phyloP scores from a whole-genome alignment of 2,888 invertebrate genomes.

The Eurois occulta region DNA sequence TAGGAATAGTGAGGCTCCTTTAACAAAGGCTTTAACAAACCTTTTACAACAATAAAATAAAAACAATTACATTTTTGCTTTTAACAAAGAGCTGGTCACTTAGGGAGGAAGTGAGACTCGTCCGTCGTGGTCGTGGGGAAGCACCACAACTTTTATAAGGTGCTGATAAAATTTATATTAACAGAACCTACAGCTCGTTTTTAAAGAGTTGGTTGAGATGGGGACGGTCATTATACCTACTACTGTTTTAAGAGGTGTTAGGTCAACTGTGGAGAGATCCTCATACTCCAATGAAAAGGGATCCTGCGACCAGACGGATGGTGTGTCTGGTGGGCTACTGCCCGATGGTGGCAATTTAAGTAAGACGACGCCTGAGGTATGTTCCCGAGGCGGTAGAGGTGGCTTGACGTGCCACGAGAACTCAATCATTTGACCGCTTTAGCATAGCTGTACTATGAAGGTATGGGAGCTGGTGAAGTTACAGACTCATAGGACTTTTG shows the following conservation, averaged over 20 bases:
- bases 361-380: neutral
- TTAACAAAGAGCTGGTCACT: neutral
- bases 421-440: neutral
- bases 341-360: too few relatives aligned
- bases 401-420: neutral
- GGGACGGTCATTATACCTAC: neutral
- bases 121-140: too few relatives aligned
- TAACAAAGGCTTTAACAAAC: neutral
- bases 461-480: neutral
- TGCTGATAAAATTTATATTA: neutral
- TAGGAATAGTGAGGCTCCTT: neutral
- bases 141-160: neutral
- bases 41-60: slow-evolving; percentile 6
- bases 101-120: neutral
- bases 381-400: neutral
- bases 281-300: too few relatives aligned
- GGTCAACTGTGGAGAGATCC: neutral
- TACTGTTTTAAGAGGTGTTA: neutral
- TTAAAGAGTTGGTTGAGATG: neutral
- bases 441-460: neutral
- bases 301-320: too few relatives aligned
- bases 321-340: too few relatives aligned
- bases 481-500: neutral
- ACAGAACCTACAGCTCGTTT: neutral
- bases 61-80: neutral